Percentiles rank a stretch among this genome's conserved stretches.
These are phyloP conservation scores for Philopotamus ludificatus DNA, from an alignment of 1,140 invertebrate species.

Conservation along the genomic window DNA sequence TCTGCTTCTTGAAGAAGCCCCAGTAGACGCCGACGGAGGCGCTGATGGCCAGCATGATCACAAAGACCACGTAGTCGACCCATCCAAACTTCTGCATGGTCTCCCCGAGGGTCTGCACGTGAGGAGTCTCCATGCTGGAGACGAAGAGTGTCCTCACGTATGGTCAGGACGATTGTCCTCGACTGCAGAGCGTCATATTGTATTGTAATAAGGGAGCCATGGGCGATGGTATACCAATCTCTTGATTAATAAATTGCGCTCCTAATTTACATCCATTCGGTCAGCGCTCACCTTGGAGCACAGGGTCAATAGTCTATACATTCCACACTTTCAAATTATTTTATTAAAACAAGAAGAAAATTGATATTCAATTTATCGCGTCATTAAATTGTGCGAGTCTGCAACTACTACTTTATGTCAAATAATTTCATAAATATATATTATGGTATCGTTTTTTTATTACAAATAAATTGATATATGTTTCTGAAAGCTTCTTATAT, in stretches of 20 bases:
- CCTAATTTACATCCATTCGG: slow-evolving; percentile 26
- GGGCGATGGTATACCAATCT: slow-evolving; percentile 36
- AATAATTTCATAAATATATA: too few species aligned
- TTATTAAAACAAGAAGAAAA: too few species aligned
- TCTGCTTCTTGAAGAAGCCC: slow-evolving; percentile 66
- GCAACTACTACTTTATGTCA: too few species aligned
- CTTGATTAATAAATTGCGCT: slow-evolving; percentile 40
- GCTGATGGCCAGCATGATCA: slow-evolving; percentile 67
- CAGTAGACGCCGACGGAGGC: slow-evolving; percentile 71
- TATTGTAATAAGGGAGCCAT: slow-evolving; percentile 33
- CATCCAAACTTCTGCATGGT: slow-evolving; percentile 62
- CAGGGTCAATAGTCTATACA: too few species aligned
- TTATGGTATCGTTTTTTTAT: too few species aligned
- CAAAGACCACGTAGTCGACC: slow-evolving; percentile 69
- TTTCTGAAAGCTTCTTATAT: too few species aligned
- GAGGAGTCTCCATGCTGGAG: slow-evolving; percentile 20
- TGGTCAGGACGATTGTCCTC: slow-evolving; percentile 4
- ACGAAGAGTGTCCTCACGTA: neutral
- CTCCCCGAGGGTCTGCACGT: slow-evolving; percentile 30
- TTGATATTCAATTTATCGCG: too few species aligned
- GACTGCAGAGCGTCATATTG: slow-evolving; percentile 27
- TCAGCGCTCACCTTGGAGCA: too few species aligned
- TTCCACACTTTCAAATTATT: too few species aligned
- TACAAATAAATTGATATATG: too few species aligned
- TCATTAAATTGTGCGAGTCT: too few species aligned